Percentiles rank a stretch among this genome's conserved stretches.
Conservation (phyloP, 2,888 invertebrate species). For the Arenicola marina region DNA sequence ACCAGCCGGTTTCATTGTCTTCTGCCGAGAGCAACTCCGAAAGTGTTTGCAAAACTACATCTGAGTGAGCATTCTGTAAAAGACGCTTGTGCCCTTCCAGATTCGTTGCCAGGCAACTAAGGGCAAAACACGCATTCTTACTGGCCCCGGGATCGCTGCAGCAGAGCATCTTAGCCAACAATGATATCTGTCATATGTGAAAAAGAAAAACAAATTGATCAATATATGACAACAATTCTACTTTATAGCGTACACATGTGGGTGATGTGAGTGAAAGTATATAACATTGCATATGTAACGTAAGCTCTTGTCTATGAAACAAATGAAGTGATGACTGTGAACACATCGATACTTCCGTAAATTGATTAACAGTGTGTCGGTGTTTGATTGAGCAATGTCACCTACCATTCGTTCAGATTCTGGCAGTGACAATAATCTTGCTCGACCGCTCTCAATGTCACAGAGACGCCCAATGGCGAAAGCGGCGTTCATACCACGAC, state of each 20-base stretch:
- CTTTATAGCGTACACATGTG: too few relatives aligned
- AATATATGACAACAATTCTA: too few relatives aligned
- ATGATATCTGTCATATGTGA: constrained; percentile 53
- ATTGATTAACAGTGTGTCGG: too few relatives aligned
- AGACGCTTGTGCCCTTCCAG: constrained; percentile 53
- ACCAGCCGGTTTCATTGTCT: constrained; percentile 60
- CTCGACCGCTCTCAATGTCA: constrained; percentile 53
- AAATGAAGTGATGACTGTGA: too few relatives aligned
- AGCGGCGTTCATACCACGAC: constrained; percentile 61
- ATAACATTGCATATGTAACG: too few relatives aligned
- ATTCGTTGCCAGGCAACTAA: constrained; percentile 60
- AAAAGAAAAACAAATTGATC: too few relatives aligned
- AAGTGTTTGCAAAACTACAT: constrained; percentile 50
- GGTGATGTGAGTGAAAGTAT: too few relatives aligned
- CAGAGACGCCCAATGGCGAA: constrained; percentile 61
- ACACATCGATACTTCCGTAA: too few relatives aligned
- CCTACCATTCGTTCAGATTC: constrained; percentile 57
- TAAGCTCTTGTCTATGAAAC: too few relatives aligned
- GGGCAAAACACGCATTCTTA: constrained; percentile 61
- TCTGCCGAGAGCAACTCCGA: constrained; percentile 47
- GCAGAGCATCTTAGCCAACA: constrained; percentile 55
- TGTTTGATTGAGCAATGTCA: too few relatives aligned
- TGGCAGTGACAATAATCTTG: constrained; percentile 42
- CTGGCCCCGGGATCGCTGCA: constrained; percentile 56
- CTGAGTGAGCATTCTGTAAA: constrained; percentile 46